Evolutionary conservation across 2,113 vertebrate species (phyloP).

Genomic region (Mormoops blainvillei): DNA sequence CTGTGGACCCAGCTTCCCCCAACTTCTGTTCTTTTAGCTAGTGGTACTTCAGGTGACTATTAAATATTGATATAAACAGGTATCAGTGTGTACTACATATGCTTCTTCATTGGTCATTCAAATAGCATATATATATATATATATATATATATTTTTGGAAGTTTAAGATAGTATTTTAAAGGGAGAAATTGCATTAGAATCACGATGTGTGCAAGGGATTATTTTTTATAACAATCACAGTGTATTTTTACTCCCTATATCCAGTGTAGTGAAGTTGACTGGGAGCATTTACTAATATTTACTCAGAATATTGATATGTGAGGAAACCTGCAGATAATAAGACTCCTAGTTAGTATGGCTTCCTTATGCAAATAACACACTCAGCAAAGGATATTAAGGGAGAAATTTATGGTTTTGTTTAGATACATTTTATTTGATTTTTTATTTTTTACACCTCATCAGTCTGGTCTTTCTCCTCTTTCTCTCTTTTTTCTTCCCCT

Average conservation of each 20-base stretch:
- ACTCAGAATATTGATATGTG: not conserved
- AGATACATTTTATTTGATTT: not conserved
- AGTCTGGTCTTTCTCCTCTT: not conserved
- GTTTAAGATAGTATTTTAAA: constrained; percentile 62
- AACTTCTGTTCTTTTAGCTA: constrained; percentile 19
- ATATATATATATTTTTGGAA: no score
- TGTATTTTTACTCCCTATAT: constrained; percentile 44
- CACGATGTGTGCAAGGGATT: constrained; percentile 43
- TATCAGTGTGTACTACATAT: not conserved
- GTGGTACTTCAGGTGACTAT: constrained; percentile 30
- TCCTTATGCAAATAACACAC: constrained; percentile 4
- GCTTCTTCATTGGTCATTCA: constrained; percentile 30
- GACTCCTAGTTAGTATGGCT: not conserved
- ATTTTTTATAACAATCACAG: constrained; percentile 50
- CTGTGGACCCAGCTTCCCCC: not conserved
- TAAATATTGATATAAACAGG: constrained; percentile 10
- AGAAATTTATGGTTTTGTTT: constrained; percentile 18
- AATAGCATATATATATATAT: constrained; percentile 20
- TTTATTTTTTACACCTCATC: not conserved
- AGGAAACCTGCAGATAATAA: constrained; percentile 15
- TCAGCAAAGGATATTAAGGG: constrained; percentile 27
- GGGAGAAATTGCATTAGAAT: constrained; percentile 40
- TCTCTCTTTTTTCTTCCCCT: not conserved
- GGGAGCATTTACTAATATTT: constrained; percentile 45
- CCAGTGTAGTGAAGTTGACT: constrained; percentile 28